Evolutionary conservation across 2,113 vertebrate species (phyloP).

Genomic region (Azemiops feae): DNA sequence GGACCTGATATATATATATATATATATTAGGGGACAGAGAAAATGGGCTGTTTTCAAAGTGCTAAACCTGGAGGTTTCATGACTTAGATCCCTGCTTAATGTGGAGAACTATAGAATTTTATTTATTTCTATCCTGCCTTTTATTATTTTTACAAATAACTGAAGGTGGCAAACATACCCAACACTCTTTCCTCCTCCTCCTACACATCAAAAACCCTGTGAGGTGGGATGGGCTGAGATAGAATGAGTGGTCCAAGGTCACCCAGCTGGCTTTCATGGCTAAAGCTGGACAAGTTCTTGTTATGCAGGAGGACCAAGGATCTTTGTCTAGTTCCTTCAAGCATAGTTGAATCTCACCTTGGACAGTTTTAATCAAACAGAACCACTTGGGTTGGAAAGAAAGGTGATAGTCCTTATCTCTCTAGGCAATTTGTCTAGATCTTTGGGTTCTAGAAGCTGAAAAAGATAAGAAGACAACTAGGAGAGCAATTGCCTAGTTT

Average conservation of each 20-base stretch:
- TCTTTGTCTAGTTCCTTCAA: neutral
- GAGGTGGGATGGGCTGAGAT: neutral
- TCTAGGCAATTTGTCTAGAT: neutral
- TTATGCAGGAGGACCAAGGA: neutral
- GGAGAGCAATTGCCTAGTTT: neutral
- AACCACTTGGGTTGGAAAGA: neutral
- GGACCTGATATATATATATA: too few relatives aligned
- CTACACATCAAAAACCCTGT: neutral
- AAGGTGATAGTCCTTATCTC: neutral
- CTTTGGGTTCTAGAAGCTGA: neutral
- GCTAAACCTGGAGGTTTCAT: neutral
- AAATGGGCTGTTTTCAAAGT: neutral
- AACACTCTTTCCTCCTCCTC: neutral
- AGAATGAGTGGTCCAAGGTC: neutral
- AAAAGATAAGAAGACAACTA: neutral
- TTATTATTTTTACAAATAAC: neutral
- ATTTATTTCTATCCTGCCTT: neutral
- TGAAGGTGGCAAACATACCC: neutral
- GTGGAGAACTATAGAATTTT: neutral
- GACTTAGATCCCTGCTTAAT: neutral
- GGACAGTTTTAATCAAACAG: neutral
- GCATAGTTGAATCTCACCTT: neutral
- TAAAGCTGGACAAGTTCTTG: too few relatives aligned
- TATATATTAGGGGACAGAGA: neutral
- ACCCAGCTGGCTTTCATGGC: neutral